Percentiles rank a stretch among this genome's conserved stretches.
Evolutionary conservation across 2,113 vertebrate species (phyloP).

Genomic region (Psilopsiagon aurifrons): DNA sequence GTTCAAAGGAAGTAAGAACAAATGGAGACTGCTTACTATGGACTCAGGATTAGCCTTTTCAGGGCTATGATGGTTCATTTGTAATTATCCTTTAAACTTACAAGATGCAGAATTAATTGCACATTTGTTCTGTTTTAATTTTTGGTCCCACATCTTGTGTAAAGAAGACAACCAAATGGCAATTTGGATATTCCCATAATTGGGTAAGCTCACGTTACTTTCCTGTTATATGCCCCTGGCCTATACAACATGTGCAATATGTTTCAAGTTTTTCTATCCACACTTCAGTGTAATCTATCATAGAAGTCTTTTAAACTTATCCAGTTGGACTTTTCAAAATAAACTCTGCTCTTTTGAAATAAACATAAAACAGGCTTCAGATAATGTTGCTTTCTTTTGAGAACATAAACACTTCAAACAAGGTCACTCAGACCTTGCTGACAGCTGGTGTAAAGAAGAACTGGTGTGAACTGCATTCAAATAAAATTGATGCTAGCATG

Average conservation of each 20-base stretch:
- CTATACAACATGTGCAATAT: not conserved
- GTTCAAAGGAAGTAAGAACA: not conserved
- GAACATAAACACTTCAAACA: slow-evolving; percentile 11
- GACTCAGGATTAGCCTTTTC: not conserved
- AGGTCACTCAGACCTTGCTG: slow-evolving; percentile 25
- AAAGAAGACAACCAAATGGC: not conserved
- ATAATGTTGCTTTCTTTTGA: slow-evolving; percentile 33
- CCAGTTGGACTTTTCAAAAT: not conserved
- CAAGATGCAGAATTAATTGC: not conserved
- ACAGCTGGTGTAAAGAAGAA: slow-evolving; percentile 12
- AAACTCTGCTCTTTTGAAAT: slow-evolving; percentile 46
- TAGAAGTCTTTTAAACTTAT: not conserved
- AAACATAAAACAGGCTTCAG: slow-evolving; percentile 24
- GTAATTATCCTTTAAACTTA: not conserved
- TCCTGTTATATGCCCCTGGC: not conserved
- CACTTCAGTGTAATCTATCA: not conserved
- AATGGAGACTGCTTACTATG: not conserved
- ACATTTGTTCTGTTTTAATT: slow-evolving; percentile 23
- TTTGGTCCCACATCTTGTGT: slow-evolving; percentile 21
- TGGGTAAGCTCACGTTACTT: not conserved
- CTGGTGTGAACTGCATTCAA: slow-evolving; percentile 24
- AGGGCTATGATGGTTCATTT: not conserved
- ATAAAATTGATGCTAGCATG: not conserved
- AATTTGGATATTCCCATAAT: not conserved
- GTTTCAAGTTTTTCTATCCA: slow-evolving; percentile 11